Evolutionary conservation across 2,113 vertebrate species (phyloP), one percentile per base, ranked within the genome.

Genomic region (Orthonyx spaldingii): DNA sequence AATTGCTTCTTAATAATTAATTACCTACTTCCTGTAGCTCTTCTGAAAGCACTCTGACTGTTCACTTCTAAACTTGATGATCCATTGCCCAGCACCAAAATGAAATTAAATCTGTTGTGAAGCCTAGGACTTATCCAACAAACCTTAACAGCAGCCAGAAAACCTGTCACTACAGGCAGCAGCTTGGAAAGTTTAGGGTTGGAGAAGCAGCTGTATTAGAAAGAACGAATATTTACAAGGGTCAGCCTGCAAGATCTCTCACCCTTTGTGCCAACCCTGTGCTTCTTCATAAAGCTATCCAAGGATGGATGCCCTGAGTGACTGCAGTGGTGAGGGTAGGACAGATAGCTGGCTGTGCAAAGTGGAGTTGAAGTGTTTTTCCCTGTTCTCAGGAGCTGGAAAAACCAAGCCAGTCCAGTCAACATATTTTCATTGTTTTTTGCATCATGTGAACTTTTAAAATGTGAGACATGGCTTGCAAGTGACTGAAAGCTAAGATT

Each of bases 1-100:
- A 75, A 93, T 84, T 91, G 75, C 39, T 68, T 93, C 60, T 42
- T 87, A 82, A 82, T 78, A 89, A 94, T 84, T 81, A 55, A 84
- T 76, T 71, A 75, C 28, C 35, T 91, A 28, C 27, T 89, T 84
- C 55, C 69, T 57, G 39, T 19, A 78, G 42, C 32, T 70, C 35
- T 83, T 52, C 42, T 70, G 81, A 91, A 81, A 94, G 35, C 16
- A 41, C 12, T 27, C 23, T 4, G 27, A 4, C 15, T 82, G 33
- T 84, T 87, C 2, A 2, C 21, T 78, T 93, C 52, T 55, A 65
- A 94, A 57, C 56, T 8, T 37, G 23, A 69, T 1, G 3, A 76
- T 68, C 46, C n/a, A 32, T 11, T 77, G n/a, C n/a, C 13, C 37
- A 44, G 42, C 49, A 78, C 6, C 69, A 78, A 90, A 87, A 81